Evolutionary conservation across 2,113 vertebrate species (phyloP).

Genomic region (Zosterops borbonicus): DNA sequence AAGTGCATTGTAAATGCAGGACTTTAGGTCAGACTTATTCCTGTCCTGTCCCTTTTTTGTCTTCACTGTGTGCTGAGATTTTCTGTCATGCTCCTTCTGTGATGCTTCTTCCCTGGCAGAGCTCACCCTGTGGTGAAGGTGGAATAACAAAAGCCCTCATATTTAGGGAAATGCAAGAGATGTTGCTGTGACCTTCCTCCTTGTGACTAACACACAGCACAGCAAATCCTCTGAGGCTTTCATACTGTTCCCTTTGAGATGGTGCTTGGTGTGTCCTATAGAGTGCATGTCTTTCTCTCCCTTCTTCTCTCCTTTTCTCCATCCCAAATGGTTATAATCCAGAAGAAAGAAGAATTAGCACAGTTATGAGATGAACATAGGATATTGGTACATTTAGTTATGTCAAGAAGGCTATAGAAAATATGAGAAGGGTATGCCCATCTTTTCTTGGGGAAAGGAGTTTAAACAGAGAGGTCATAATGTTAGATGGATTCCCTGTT

Average conservation of each 20-base stretch:
- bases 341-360: neutral
- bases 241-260: neutral
- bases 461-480: neutral
- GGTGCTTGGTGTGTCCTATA: neutral
- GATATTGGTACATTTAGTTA: neutral
- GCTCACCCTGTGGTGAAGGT: neutral
- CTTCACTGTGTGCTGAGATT: neutral
- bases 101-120: neutral
- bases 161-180: slow-evolving; percentile 1
- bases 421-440: neutral
- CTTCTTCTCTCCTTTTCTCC: neutral
- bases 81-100: neutral
- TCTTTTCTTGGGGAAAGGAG: neutral
- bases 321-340: neutral
- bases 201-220: neutral
- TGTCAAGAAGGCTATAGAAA: neutral
- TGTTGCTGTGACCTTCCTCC: slow-evolving; percentile 6
- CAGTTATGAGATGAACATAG: neutral
- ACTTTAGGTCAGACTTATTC: neutral
- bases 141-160: slow-evolving; percentile 4
- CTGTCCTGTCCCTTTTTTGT: neutral
- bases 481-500: neutral
- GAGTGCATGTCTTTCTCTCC: neutral
- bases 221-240: neutral
- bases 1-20: neutral